These are phyloP conservation scores for Exephanes ischioxanthus DNA, from an alignment of 2,888 invertebrate species.

Conservation along the genomic window DNA sequence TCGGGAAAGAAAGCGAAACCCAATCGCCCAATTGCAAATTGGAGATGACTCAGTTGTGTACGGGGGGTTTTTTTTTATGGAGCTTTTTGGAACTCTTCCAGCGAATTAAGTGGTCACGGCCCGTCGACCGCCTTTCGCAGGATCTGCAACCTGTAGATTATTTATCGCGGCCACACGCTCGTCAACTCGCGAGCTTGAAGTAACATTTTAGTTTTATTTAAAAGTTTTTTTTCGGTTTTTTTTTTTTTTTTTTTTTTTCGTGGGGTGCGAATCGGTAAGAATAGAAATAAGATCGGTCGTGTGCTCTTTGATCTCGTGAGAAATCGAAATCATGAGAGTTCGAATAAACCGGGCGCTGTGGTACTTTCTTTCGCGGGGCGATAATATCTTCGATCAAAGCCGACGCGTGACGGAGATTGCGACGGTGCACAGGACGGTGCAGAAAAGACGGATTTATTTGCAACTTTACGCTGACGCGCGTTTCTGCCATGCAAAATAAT, in stretches of 20 bases:
- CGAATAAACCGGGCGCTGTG: not conserved
- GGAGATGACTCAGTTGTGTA: slow-evolving; percentile 36
- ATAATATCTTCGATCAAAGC: slow-evolving; percentile 44
- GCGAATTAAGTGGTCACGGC: slow-evolving; percentile 51
- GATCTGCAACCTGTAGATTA: slow-evolving; percentile 77
- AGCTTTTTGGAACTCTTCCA: slow-evolving; percentile 60
- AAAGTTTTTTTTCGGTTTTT: slow-evolving; percentile 2
- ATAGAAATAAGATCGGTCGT: not conserved
- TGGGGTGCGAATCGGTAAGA: not conserved
- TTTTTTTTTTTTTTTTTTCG: not conserved
- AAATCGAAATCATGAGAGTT: no score
- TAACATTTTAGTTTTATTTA: not conserved
- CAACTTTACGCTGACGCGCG: not conserved
- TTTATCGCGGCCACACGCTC: slow-evolving; percentile 46
- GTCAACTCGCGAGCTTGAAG: not conserved
- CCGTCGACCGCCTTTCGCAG: slow-evolving; percentile 34
- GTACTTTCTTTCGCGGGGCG: slow-evolving; percentile 8
- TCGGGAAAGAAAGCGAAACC: no score
- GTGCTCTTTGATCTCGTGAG: slow-evolving; percentile 3
- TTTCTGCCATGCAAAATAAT: not conserved
- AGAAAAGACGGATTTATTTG: not conserved
- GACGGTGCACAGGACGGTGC: slow-evolving; percentile 2
- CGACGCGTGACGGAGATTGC: slow-evolving; percentile 16
- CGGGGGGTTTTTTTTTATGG: slow-evolving; percentile 37
- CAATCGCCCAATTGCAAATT: not conserved